Base-by-base conservation (phyloP, 2,113 vertebrate species). In the Isichthys henryi region DNA sequence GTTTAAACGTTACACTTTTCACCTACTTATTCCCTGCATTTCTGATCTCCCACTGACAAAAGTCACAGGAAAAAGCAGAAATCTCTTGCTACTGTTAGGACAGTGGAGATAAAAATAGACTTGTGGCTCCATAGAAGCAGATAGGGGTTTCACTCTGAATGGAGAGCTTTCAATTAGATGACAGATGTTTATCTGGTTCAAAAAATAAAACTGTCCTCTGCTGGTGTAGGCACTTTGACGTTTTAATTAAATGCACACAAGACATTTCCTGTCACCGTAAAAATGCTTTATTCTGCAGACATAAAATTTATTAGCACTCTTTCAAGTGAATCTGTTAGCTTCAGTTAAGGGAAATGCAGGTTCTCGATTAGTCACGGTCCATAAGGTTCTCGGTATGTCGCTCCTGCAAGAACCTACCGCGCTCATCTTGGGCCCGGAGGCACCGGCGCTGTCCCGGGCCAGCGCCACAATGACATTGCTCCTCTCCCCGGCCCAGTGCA, bases 401-500 rank as follows among this genome's bases (percentile, higher is more conserved):
- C 2, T 0, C 88, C n/a, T 31, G 62, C 10, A 31, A 70, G 62
- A 70, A 96, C 97, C 98, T 88, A 99, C 98, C 0, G 98, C 97
- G 15, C 98, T 99, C 94, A 95, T 97, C 91, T 96, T 97, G 90
- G 97, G 96, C n/a, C 96, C 97, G 0, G 95, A 93, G 90, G 97
- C 92, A 0, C 97, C 97, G 50, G 97, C 94, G 90, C 97, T 98
- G 93, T 99, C 98, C 89, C 98, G 96, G 88, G 98, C 98, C 93
- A 99, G 92, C 6, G 98, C 98, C 80, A 99, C 98, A 0, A 99
- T 99, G 90, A 99, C 98, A 0, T 99, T 97, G 94, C 98, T 99
- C 92, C 98, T 99, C 95, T 99, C 98, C 89, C 98, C 98, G 0
- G 98, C 98, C 98, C 98, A 99, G 94, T 99, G 98, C 48, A 99